These are phyloP conservation scores for Sebastes trivittatus DNA, from an alignment of 2,797 vertebrate species.

Conservation along the genomic window DNA sequence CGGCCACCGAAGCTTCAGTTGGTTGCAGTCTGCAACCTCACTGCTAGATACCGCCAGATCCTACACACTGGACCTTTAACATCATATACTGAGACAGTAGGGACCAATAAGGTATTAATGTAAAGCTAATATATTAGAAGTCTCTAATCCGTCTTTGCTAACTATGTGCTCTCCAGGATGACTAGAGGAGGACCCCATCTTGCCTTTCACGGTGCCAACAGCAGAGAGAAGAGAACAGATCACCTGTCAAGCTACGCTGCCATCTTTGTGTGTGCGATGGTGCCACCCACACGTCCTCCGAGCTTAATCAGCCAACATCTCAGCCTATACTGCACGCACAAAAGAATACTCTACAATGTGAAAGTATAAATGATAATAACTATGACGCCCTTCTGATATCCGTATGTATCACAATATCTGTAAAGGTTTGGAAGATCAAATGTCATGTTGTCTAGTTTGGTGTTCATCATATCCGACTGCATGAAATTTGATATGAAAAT, in stretches of 20 bases:
- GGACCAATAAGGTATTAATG: background rate
- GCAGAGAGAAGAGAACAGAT: conserved; percentile 17
- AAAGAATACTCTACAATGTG: conserved; percentile 44
- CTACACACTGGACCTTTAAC: too few relatives aligned
- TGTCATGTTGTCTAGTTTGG: conserved; percentile 4
- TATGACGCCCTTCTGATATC: background rate
- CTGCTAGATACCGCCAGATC: too few relatives aligned
- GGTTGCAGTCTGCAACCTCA: too few relatives aligned
- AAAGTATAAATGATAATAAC: background rate
- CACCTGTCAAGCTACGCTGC: conserved; percentile 8
- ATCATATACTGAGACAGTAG: background rate
- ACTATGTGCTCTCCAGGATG: conserved; percentile 71
- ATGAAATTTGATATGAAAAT: conserved; percentile 25
- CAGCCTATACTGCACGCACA: conserved; percentile 28
- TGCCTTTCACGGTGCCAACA: conserved; percentile 54
- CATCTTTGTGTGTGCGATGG: conserved; percentile 34
- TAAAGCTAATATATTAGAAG: background rate
- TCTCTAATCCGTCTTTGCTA: background rate
- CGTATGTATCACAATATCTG: conserved; percentile 11
- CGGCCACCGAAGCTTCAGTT: too few relatives aligned
- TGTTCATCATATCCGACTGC: conserved; percentile 35
- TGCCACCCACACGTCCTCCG: conserved; percentile 25
- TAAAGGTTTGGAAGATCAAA: conserved; percentile 25
- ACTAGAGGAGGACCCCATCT: conserved; percentile 61
- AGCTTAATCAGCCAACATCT: conserved; percentile 17